Evolutionary conservation across 2,888 invertebrate species (phyloP).

Genomic region (Drosophila algonquin): DNA sequence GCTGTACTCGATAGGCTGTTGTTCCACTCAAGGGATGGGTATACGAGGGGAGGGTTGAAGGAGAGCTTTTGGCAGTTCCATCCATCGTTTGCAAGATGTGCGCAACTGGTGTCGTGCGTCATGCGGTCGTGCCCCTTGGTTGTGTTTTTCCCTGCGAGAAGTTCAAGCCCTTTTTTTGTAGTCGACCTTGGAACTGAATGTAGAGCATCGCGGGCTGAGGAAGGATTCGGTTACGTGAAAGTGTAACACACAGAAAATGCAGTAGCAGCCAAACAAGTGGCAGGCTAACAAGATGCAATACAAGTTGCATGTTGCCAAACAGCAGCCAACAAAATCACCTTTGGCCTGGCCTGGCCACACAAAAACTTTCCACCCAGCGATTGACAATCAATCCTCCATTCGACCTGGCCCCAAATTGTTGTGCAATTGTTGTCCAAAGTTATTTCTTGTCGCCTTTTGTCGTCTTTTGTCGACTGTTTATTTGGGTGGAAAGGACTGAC

Average conservation of each 20-base stretch:
- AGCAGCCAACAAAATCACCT: not conserved
- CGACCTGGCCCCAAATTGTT: not conserved
- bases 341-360: not conserved
- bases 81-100: not conserved
- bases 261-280: not conserved
- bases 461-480: not conserved
- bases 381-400: not conserved
- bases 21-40: too few species aligned
- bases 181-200: not conserved
- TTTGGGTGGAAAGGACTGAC: not conserved
- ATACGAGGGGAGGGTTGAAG: too few species aligned
- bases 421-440: conserved; percentile 1
- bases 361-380: not conserved
- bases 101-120: not conserved
- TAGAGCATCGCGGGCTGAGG: not conserved
- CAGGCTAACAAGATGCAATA: not conserved
- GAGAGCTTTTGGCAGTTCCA: too few species aligned
- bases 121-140: not conserved
- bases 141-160: too few species aligned
- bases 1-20: too few species aligned
- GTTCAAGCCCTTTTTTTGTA: too few species aligned
- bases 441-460: not conserved
- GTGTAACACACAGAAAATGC: not conserved
- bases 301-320: not conserved
- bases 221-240: not conserved